Evolutionary conservation across 2,113 vertebrate genomes (phyloP), one percentile per base, ranked within the genome.

Genomic region (Ciconia boyciana): DNA sequence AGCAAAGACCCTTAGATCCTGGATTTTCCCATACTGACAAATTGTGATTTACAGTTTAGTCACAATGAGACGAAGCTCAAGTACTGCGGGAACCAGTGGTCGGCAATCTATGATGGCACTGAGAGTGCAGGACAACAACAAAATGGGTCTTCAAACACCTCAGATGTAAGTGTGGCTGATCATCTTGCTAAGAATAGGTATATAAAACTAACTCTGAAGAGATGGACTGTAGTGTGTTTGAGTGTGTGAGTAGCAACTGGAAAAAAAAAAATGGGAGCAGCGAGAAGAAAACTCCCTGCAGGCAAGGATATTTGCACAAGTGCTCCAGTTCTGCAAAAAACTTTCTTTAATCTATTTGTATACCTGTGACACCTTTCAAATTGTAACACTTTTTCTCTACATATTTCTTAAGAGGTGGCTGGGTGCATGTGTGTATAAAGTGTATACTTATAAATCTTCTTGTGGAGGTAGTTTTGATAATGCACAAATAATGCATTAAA

Each of bases 101-200:
- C 98, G 99, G 79, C 98, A 96, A 5, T 99, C 99, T 3, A 98
- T 99, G 64, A 97, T 98, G 96, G 98, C 99, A 1, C 94, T 99
- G 96, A 97, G 99, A 74, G 98, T 99, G n/a, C 98, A 98, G 51
- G 99, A 99, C 93, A 97, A 10, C 85, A 98, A 98, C 97, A 99
- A 99, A 94, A 98, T 98, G 95, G 99, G 98, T 72, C 98, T 98
- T 87, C 97, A 98, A 12, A 99, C 99, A 2, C 99, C 99, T 36
- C 98, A 99, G 95, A 98, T 89, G 99, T 99, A 97, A 95, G 98
- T 97, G 84, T 87, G 52, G 24, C 54, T 43, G 31, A 9, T 74
- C 9, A 9, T 7, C 2, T 74, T 55, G 24, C 28, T 83, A 55
- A 66, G 43, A 83, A 66, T 24, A 52, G 17, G 12, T 61, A 44